Base-by-base conservation (phyloP, 2,797 vertebrate genomes). In the Tangara arthus region DNA sequence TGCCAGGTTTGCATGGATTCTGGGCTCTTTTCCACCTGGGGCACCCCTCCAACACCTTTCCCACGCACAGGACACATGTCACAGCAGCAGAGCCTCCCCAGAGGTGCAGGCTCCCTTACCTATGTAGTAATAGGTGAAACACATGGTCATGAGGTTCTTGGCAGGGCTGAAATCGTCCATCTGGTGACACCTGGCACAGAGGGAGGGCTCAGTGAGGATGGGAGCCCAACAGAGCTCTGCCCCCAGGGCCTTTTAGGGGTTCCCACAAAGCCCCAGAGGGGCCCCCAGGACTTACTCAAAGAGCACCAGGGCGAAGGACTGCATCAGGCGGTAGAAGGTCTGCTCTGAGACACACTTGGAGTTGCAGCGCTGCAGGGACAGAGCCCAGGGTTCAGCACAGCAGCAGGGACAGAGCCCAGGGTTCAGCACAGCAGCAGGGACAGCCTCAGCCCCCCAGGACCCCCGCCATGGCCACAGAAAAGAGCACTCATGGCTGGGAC, bases 111-210 rank as follows among this genome's bases (percentile, higher is more conserved):
- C 1, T 2, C 35, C 49, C 98, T 99, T 97, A 99, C 99, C 99
- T 3, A 98, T 64, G 70, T 99, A 98, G 96, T 99, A 99, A 95
- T 99, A 99, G 1, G 99, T 99, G 97, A 99, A 99, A 91, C 99
- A 99, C 99, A 99, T 99, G 49, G 99, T 99, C 99, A 99, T 99
- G 94, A 99, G 98, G 97, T 99, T 99, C 97, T 99, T 99, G 85
- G 99, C 99, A 0, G 99, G 99, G 76, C 98, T 98, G 89, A 99
- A 99, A 96, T 99, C 99, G 9, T 99, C 99, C 99, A 99, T 98
- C 98, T 99, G 99, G 96, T 98, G 98, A 91, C 99, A 99, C 95
- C 99, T 99, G 98, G 2, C 65, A 44, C 0, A 2, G 47, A 26
- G 46, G 3, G 14, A 44, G 6, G 15, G 3, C 46, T 7, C 2